A percentile compares a stretch with the other conserved stretches of the same genome.
phyloP scores from a whole-genome alignment of 37 sponge, comb jelly and placozoan genomes.

The Eunapius fragilis region DNA sequence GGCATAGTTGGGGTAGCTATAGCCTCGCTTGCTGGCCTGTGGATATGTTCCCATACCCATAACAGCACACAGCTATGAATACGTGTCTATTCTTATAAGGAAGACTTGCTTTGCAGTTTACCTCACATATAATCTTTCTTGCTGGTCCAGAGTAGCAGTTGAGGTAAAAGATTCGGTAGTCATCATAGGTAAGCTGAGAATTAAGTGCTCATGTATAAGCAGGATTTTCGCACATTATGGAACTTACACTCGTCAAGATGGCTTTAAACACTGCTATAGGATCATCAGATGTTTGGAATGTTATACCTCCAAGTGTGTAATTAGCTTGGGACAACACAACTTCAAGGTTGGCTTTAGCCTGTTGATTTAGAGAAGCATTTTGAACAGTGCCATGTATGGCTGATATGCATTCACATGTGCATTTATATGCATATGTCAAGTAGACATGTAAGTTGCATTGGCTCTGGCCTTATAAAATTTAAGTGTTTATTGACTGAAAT shows the following conservation, averaged over 20 bases:
- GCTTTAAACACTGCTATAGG: background rate
- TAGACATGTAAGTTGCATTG: too few species aligned
- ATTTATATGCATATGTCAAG: too few species aligned
- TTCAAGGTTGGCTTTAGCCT: too few species aligned
- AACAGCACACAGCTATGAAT: background rate
- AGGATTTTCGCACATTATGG: too few species aligned
- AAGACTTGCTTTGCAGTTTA: background rate
- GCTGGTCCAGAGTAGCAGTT: conserved; percentile 18
- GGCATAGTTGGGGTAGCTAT: conserved; percentile 27
- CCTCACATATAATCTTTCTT: conserved; percentile 31
- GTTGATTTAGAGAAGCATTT: too few species aligned
- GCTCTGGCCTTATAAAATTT: too few species aligned
- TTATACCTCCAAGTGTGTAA: background rate
- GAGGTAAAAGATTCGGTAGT: conserved; percentile 20
- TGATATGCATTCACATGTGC: too few species aligned
- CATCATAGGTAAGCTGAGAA: background rate
- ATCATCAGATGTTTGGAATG: background rate
- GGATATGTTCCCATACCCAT: too few species aligned
- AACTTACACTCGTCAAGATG: background rate
- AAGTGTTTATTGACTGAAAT: too few species aligned
- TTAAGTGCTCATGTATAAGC: background rate
- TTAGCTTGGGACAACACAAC: background rate
- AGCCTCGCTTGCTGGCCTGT: conserved; percentile 12
- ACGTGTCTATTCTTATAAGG: too few species aligned
- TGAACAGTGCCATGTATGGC: too few species aligned